A percentile compares a stretch with the other conserved stretches of the same genome.
phyloP scores from a whole-genome alignment of 2,797 vertebrate genomes.

The Varecia variegata region DNA sequence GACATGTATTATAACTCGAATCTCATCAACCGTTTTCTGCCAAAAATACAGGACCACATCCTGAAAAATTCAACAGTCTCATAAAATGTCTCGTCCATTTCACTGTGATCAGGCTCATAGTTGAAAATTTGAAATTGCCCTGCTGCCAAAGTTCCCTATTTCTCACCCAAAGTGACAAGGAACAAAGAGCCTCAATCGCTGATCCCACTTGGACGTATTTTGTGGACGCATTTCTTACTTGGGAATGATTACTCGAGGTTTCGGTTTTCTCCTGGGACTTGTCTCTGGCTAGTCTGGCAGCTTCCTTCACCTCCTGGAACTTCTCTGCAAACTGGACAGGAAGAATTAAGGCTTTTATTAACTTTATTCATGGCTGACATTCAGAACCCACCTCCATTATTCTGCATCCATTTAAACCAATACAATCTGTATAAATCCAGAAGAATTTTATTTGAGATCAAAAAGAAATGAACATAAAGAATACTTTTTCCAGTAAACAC shows the following conservation, averaged over 20 bases:
- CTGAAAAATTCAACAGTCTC: slow-evolving; percentile 14
- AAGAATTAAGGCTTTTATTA: slow-evolving; percentile 3
- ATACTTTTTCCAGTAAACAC: background rate
- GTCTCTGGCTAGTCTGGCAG: slow-evolving; percentile 93
- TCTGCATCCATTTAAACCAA: background rate
- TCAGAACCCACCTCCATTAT: background rate
- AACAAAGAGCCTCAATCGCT: background rate
- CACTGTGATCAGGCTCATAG: background rate
- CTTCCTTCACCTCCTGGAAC: slow-evolving; percentile 97
- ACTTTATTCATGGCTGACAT: background rate
- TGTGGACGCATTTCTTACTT: slow-evolving; percentile 85
- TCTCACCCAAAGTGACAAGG: background rate
- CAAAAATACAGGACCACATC: background rate
- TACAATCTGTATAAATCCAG: slow-evolving; percentile 6
- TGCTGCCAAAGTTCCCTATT: background rate
- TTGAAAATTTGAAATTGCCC: background rate
- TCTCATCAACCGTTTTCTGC: background rate
- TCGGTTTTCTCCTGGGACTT: slow-evolving; percentile 96
- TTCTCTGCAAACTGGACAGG: slow-evolving; percentile 94
- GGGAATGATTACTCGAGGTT: slow-evolving; percentile 93
- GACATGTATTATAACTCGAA: background rate
- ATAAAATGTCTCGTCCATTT: background rate
- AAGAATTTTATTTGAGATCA: background rate
- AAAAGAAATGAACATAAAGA: slow-evolving; percentile 39
- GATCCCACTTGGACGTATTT: background rate